Base-by-base conservation (phyloP, 2,113 vertebrate species). In the Podarcis raffonei region DNA sequence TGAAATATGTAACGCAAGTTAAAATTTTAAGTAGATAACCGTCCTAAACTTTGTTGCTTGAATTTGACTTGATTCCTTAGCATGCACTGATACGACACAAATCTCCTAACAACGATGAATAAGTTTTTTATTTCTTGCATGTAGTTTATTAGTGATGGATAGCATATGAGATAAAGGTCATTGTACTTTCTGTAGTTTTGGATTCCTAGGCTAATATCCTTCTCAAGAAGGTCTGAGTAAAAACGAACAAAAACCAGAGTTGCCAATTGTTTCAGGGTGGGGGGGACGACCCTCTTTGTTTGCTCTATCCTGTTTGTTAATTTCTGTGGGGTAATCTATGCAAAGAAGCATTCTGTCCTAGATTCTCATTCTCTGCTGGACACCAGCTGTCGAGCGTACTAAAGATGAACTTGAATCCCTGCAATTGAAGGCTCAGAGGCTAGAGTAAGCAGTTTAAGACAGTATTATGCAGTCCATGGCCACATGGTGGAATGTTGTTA, bases 271-370 rank as follows among this genome's bases (percentile, higher is more conserved):
- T 53, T 53, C 48, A 9, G 42, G 42, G 42, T 1, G 8, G 42
- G 42, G 42, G 48, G 11, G 48, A 42, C 42, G 9, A 48, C 48
- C 48, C 2, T 53, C 48, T 53, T 53, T 53, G 48, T 53, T 53
- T 53, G 48, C 12, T 71, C 62, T 76, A 13, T 27, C 30, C 32
- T 65, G 1, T 76, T n/a, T 30, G n/a, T 66, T 66, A 68, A 78
- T 78, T 78, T 68, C 53, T 65, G 7, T 66, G 59, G 74, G 35
- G 66, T 86, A 62, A 77, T 86, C 75, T 65, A 30, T 85, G 72
- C 84, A 77, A 76, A 85, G 32, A 85, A 76, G 72, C 53, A 65
- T 77, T 65, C 25, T 78, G 84, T 65, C 35, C 69, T 42, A 86
- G 32, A 66, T 86, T 78, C 37, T 77, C 74, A 86, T 35, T 8